Conservation (phyloP, 2,888 invertebrate species). For the Timandra comae region DNA sequence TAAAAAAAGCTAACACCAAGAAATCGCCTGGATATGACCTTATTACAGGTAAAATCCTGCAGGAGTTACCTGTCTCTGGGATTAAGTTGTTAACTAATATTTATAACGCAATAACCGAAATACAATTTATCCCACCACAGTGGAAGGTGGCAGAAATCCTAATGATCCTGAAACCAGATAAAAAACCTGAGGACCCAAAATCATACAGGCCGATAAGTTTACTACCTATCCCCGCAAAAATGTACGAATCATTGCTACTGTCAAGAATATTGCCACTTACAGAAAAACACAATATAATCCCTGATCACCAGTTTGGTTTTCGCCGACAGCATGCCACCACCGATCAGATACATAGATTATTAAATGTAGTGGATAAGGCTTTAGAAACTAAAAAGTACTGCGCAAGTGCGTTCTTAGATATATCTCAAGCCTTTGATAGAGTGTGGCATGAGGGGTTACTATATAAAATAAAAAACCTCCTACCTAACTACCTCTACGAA, state of each 20-base stretch:
- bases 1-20: not conserved
- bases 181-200: constrained; percentile 2
- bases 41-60: constrained; percentile 4
- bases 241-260: constrained; percentile 7
- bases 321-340: not conserved
- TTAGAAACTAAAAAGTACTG: constrained; percentile 5
- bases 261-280: constrained; percentile 3
- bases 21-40: constrained; percentile 13
- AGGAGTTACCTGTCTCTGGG: constrained; percentile 6
- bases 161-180: constrained; percentile 7
- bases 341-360: constrained; percentile 3
- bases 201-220: constrained; percentile 11
- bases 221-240: constrained; percentile 7
- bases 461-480: constrained; percentile 10
- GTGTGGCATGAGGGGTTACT: constrained; percentile 19
- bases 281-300: constrained; percentile 1
- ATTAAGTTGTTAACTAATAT: not conserved
- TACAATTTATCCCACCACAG: constrained; percentile 3
- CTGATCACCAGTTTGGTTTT: constrained; percentile 10
- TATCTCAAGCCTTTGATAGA: constrained; percentile 20
- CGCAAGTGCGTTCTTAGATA: constrained; percentile 6
- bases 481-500: constrained; percentile 3
- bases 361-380: constrained; percentile 1
- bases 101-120: constrained; percentile 3
- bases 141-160: constrained; percentile 8